A percentile compares a stretch with the other conserved stretches of the same genome.
phyloP scores from a whole-genome alignment of 2,888 invertebrate genomes.

The Eupithecia exiguata region DNA sequence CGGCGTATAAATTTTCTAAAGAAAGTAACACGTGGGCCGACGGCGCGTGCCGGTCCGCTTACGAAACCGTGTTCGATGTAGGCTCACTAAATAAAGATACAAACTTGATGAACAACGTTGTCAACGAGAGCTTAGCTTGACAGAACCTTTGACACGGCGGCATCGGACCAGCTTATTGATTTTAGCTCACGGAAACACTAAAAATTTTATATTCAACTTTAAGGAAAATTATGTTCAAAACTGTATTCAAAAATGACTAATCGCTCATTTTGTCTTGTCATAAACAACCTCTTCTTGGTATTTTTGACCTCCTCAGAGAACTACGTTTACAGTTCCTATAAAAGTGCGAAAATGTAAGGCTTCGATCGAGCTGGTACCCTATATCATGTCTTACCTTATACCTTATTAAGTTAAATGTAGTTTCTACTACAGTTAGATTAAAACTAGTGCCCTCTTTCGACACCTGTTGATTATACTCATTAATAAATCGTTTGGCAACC shows the following conservation, averaged over 20 bases:
- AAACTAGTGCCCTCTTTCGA: not conserved
- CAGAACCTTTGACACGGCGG: not conserved
- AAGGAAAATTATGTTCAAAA: not conserved
- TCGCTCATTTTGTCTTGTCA: not conserved
- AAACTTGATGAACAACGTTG: slow-evolving; percentile 3
- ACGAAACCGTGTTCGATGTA: slow-evolving; percentile 45
- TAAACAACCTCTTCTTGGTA: not conserved
- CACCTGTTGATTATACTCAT: slow-evolving; percentile 43
- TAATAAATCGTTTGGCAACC: slow-evolving; percentile 56
- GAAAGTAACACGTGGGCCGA: slow-evolving; percentile 71
- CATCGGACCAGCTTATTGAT: not conserved
- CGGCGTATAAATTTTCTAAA: slow-evolving; percentile 68
- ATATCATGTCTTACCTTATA: not conserved
- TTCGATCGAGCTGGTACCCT: not conserved
- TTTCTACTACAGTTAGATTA: not conserved
- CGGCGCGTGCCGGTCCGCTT: slow-evolving; percentile 64
- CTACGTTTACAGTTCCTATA: no score
- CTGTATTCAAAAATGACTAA: not conserved
- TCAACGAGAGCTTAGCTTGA: not conserved
- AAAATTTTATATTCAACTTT: not conserved
- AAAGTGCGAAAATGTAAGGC: not conserved
- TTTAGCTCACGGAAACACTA: not conserved
- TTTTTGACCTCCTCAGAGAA: not conserved
- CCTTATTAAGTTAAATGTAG: not conserved
- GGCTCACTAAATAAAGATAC: not conserved